Percentiles rank a stretch among this genome's conserved stretches.
phyloP scores from a whole-genome alignment of 2,797 vertebrate species.

The Choloepus didactylus region DNA sequence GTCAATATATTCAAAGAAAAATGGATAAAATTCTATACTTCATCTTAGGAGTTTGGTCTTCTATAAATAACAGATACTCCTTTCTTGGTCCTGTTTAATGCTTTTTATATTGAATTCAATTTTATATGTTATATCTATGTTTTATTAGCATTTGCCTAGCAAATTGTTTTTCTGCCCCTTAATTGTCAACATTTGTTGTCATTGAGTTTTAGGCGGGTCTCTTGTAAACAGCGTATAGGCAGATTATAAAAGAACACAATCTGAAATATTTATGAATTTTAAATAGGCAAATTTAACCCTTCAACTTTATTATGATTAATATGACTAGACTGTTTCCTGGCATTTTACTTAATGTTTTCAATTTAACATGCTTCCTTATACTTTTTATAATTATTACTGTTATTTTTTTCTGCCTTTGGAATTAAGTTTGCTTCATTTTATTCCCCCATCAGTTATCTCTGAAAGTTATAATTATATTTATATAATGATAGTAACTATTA shows the following conservation, averaged over 20 bases:
- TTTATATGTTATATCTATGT: background rate
- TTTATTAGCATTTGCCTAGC: background rate
- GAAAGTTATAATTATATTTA: background rate
- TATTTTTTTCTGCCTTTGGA: background rate
- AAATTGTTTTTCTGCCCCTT: background rate
- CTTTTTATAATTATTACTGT: background rate
- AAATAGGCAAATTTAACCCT: slow-evolving; percentile 16
- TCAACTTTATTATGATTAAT: background rate
- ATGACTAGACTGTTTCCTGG: slow-evolving; percentile 2
- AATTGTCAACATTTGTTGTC: background rate
- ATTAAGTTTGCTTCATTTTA: slow-evolving; percentile 41
- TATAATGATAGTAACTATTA: background rate
- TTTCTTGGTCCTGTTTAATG: background rate
- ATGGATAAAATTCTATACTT: background rate
- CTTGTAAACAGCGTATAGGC: background rate
- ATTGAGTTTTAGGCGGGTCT: background rate
- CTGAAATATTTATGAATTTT: slow-evolving; percentile 6
- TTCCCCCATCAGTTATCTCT: background rate
- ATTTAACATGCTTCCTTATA: slow-evolving; percentile 8
- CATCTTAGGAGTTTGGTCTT: background rate
- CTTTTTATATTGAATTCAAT: background rate
- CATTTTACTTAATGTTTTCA: background rate
- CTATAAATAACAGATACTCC: background rate
- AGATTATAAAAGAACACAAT: background rate
- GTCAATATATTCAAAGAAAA: background rate